Evolutionary conservation across 1,140 invertebrate genomes (phyloP), one percentile per base, ranked within the genome.

Genomic region (Eupristina koningsbergeri): DNA sequence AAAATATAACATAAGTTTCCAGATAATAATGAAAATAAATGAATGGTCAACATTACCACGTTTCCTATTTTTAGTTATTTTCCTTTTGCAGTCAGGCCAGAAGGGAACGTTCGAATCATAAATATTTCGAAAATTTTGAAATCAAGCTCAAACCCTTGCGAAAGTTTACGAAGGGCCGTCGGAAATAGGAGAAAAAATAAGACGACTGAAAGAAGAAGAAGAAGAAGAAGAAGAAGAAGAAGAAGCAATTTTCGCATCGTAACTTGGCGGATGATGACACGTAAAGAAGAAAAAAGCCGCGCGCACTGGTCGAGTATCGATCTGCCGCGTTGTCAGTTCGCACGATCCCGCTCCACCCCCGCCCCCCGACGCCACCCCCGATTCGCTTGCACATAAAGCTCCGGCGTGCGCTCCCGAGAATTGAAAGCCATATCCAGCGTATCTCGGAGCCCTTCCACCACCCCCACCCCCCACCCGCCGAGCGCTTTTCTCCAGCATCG

Each of bases 361-460:
- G n/a, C n/a, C n/a, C n/a, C n/a, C n/a, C n/a, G n/a, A n/a, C n/a
- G n/a, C n/a, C n/a, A n/a, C 71, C 71, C 39, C 17, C 47, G 47
- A 15, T 29, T 58, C 61, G 31, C 61, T 50, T 58, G 36, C 26
- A 75, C 47, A 75, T 75, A 75, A 53, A 75, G 47, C 73, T 75
- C 26, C 29, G n/a, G 17, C n/a, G 31, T 34, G 45, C 73, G n/a
- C 73, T 75, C 47, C 73, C 47, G 47, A 75, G 73, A 75, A 75
- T 58, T 75, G 47, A 75, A 75, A 75, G 73, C 73, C 47, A 58
- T 75, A 75, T 75, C 45, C 73, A 45, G 47, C 13, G 29, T 29
- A 74, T 36, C 31, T 45, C 7, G 73, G 26, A n/a, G 34, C 67
- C 17, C 67, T 29, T 41, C 67, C 39, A 0, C 3, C 36, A 9